phyloP scores from a whole-genome alignment of 2,113 vertebrate genomes.

The Chloroceryle aenea region DNA sequence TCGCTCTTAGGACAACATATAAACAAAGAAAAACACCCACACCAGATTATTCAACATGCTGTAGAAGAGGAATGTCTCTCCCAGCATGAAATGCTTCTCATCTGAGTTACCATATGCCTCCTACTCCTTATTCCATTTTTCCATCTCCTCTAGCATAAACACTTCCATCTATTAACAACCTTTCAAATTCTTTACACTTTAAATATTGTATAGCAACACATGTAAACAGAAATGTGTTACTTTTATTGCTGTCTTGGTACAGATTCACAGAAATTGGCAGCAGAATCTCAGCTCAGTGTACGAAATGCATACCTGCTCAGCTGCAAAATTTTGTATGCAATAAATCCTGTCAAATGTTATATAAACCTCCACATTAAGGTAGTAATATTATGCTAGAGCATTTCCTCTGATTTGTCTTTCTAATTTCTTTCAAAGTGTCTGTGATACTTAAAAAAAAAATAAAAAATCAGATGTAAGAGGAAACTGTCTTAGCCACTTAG shows the following conservation, averaged over 20 bases:
- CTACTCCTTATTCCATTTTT: conserved; percentile 20
- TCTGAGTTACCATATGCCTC: conserved; percentile 53
- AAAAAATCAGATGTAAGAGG: neutral
- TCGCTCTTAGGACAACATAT: neutral
- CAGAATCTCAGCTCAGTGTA: neutral
- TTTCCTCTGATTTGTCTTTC: neutral
- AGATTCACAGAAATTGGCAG: conserved; percentile 28
- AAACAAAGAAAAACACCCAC: conserved; percentile 33
- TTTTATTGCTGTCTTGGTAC: conserved; percentile 15
- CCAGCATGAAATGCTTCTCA: conserved; percentile 22
- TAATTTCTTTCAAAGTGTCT: neutral
- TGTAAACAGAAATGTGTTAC: conserved; percentile 9
- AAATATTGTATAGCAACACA: conserved; percentile 35
- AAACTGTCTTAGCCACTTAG: neutral
- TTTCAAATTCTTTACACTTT: conserved; percentile 43
- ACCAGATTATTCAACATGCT: neutral
- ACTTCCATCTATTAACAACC: conserved; percentile 27
- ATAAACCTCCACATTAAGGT: neutral
- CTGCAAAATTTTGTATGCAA: neutral
- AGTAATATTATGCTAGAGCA: neutral
- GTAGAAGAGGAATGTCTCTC: conserved; percentile 1
- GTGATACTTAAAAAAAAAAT: neutral
- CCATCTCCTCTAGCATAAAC: conserved; percentile 28
- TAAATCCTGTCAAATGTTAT: conserved; percentile 9
- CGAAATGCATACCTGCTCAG: neutral